phyloP scores from a whole-genome alignment of 2,113 vertebrate genomes.

The Setophaga coronata region DNA sequence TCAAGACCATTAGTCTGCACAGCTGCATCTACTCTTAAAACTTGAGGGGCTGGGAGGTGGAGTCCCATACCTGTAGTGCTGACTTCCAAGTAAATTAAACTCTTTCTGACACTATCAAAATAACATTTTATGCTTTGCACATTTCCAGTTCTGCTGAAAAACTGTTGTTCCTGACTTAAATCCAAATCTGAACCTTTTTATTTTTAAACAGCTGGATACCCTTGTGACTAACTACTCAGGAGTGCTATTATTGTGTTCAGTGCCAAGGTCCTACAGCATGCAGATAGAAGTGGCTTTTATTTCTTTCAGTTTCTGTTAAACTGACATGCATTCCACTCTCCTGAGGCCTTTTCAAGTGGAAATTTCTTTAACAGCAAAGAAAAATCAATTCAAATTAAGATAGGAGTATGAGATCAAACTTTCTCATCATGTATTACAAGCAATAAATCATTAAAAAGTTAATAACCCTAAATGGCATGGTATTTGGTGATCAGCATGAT shows the following conservation, averaged over 20 bases:
- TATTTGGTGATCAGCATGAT: neutral
- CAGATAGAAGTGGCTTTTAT: neutral
- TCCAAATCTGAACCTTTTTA: neutral
- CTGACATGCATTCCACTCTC: neutral
- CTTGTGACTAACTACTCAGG: slow-evolving; percentile 31
- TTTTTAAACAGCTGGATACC: slow-evolving; percentile 19
- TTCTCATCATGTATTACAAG: neutral
- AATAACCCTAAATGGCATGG: neutral
- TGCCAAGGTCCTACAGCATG: slow-evolving; percentile 27
- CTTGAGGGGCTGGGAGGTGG: accelerated
- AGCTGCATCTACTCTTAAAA: neutral
- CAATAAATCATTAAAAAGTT: neutral
- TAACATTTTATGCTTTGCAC: slow-evolving; percentile 16
- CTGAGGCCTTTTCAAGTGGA: neutral
- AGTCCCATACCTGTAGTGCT: neutral
- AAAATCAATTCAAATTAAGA: slow-evolving; percentile 12
- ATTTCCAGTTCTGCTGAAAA: slow-evolving; percentile 25
- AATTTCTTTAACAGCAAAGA: neutral
- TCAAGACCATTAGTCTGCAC: neutral
- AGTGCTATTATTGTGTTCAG: slow-evolving; percentile 4
- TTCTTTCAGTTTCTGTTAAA: slow-evolving; percentile 26
- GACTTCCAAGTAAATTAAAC: neutral
- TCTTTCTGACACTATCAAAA: neutral
- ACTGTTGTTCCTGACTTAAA: slow-evolving; percentile 11
- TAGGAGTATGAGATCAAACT: neutral